Percentiles rank a stretch among this genome's conserved stretches.
Evolutionary conservation across 2,113 vertebrate species (phyloP).

Genomic region (Chelonoidis abingdonii): DNA sequence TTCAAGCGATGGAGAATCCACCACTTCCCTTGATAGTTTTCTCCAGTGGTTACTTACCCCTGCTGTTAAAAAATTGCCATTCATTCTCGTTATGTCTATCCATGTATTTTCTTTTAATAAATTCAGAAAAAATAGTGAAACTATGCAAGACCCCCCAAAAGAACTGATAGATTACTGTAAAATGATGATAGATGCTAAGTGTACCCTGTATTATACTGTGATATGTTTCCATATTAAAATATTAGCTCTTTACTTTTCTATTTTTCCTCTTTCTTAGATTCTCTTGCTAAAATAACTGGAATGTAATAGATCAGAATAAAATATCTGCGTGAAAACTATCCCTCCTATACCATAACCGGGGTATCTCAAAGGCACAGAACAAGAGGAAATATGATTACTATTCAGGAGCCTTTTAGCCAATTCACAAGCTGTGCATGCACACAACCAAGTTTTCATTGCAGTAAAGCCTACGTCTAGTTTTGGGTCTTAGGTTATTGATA

Average conservation of each 20-base stretch:
- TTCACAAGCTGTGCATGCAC: neutral
- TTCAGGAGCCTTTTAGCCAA: neutral
- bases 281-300: neutral
- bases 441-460: neutral
- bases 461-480: neutral
- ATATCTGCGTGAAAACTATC: neutral
- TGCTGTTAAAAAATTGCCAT: fast-evolving
- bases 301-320: neutral
- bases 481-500: neutral
- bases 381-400: neutral
- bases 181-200: neutral
- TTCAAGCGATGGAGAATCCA: neutral
- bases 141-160: neutral
- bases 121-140: neutral
- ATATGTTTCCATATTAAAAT: neutral
- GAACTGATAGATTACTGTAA: neutral
- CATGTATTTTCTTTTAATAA: neutral
- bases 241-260: neutral
- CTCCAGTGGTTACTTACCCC: neutral
- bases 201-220: neutral
- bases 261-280: fast-evolving
- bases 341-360: neutral
- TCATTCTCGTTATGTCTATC: neutral
- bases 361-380: neutral
- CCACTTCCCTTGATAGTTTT: neutral